These are phyloP conservation scores for Lottia scabra DNA, from an alignment of 2,888 invertebrate genomes.

Conservation along the genomic window DNA sequence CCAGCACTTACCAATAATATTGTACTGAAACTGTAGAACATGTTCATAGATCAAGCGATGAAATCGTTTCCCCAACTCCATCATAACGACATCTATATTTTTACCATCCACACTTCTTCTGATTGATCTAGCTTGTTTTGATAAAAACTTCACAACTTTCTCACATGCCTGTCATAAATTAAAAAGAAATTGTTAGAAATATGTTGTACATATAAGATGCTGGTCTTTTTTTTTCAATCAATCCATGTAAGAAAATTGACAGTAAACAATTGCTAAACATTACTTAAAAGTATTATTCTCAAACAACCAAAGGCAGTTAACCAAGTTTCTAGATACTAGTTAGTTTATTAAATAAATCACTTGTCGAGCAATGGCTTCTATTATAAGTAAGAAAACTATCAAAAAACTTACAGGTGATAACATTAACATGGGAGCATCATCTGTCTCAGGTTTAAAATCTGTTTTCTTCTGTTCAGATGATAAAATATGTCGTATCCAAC, in stretches of 20 bases:
- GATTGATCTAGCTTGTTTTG: slow-evolving; percentile 79
- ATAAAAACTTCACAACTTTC: slow-evolving; percentile 62
- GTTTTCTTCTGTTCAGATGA: slow-evolving; percentile 94
- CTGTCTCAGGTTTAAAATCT: slow-evolving; percentile 79
- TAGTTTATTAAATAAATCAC: too few relatives aligned
- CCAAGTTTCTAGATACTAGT: too few relatives aligned
- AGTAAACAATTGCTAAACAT: too few relatives aligned
- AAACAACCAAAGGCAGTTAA: too few relatives aligned
- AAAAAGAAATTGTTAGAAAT: too few relatives aligned
- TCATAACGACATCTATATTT: slow-evolving; percentile 86
- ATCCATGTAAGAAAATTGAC: too few relatives aligned
- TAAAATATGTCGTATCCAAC: slow-evolving; percentile 90
- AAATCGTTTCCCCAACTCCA: slow-evolving; percentile 91
- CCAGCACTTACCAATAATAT: slow-evolving; percentile 81
- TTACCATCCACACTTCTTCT: slow-evolving; percentile 89
- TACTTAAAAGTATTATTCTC: too few relatives aligned
- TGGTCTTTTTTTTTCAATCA: too few relatives aligned
- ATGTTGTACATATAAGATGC: too few relatives aligned
- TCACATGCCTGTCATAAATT: slow-evolving; percentile 62
- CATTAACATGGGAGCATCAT: slow-evolving; percentile 59
- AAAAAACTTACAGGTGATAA: slow-evolving; percentile 76
- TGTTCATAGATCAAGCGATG: slow-evolving; percentile 96
- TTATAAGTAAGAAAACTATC: not conserved
- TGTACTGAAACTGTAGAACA: slow-evolving; percentile 92
- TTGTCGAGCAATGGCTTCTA: too few relatives aligned